Conservation (phyloP, 2,888 invertebrate genomes). For the Agriopis aurantiaria region DNA sequence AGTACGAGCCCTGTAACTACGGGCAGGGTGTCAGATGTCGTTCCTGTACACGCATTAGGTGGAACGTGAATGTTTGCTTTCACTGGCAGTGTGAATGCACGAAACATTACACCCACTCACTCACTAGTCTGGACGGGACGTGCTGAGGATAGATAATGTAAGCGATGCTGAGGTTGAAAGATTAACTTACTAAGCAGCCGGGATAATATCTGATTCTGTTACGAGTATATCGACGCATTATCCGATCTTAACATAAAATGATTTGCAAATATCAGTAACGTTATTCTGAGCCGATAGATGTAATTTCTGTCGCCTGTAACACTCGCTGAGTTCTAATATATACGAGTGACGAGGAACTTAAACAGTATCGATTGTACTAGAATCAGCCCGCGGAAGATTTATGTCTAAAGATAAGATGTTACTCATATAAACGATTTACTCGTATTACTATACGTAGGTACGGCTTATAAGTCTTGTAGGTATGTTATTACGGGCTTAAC, state of each 20-base stretch:
- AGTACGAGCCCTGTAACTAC: constrained; percentile 57
- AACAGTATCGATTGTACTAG: background rate
- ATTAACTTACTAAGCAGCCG: constrained; percentile 25
- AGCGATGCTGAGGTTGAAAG: constrained; percentile 36
- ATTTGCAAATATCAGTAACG: constrained; percentile 8
- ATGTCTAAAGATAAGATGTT: background rate
- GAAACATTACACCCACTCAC: constrained; percentile 76
- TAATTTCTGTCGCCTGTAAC: background rate
- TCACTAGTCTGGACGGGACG: constrained; percentile 53
- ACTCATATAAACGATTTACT: background rate
- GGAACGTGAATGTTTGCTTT: constrained; percentile 81
- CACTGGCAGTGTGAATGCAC: constrained; percentile 73
- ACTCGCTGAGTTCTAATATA: background rate
- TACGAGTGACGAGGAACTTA: background rate
- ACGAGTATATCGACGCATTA: background rate
- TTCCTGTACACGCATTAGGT: constrained; percentile 72
- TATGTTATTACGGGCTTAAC: too few species aligned
- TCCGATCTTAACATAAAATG: constrained; percentile 15
- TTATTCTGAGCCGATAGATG: background rate
- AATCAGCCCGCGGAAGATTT: background rate
- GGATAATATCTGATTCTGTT: constrained; percentile 20
- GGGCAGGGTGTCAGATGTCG: constrained; percentile 79
- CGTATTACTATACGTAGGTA: background rate
- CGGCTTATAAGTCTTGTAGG: too few species aligned
- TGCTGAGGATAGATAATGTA: constrained; percentile 43